Conservation (phyloP, 2,113 vertebrate species). For the Otolemur garnettii region DNA sequence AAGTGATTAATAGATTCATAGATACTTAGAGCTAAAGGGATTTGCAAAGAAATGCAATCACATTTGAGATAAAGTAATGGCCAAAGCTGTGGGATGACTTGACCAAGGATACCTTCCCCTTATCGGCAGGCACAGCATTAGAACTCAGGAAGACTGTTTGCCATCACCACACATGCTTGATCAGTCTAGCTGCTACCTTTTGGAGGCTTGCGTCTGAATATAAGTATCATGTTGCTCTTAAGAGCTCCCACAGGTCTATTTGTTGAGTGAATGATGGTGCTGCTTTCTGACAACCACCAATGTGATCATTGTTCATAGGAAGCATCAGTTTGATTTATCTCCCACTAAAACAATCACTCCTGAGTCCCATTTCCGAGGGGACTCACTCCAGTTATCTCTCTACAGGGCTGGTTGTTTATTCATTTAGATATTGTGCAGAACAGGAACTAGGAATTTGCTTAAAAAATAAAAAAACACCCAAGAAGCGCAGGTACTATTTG, state of each 20-base stretch:
- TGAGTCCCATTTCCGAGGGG: background rate
- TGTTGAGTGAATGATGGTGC: background rate
- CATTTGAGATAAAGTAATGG: background rate
- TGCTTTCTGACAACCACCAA: background rate
- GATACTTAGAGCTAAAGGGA: background rate
- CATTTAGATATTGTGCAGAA: background rate
- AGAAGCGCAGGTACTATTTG: background rate
- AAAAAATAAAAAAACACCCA: background rate
- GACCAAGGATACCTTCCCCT: background rate
- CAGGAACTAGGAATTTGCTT: background rate
- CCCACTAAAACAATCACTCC: conserved; percentile 10
- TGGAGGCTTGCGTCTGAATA: background rate
- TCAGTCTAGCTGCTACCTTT: background rate
- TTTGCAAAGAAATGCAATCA: background rate
- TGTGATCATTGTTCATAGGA: background rate
- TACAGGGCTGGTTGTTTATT: background rate
- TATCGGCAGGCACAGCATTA: background rate
- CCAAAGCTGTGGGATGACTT: background rate
- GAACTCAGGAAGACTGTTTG: background rate
- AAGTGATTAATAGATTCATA: background rate
- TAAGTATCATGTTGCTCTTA: background rate
- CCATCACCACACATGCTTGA: background rate
- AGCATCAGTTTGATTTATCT: background rate
- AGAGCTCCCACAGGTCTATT: background rate
- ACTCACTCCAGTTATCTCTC: background rate